Evolutionary conservation across 1,140 invertebrate genomes (phyloP).

Genomic region (Lepidurus couesii): DNA sequence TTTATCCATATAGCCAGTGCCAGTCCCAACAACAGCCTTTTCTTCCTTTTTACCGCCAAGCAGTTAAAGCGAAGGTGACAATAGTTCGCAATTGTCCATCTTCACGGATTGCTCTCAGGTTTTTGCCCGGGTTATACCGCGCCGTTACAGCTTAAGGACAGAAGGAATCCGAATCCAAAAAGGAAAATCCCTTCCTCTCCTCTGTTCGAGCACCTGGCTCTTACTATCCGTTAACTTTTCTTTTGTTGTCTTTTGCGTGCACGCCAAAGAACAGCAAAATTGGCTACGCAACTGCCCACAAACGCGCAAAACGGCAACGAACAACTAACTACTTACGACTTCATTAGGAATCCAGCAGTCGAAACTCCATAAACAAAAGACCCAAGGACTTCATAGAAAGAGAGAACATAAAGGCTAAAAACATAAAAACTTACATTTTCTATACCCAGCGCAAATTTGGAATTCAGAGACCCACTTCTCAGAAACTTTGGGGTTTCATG

Average conservation of each 20-base stretch:
- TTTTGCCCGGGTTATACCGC: background rate
- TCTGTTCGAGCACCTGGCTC: background rate
- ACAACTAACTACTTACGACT: background rate
- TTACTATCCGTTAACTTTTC: background rate
- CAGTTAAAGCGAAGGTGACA: background rate
- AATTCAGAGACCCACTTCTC: background rate
- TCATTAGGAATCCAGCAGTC: background rate
- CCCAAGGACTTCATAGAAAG: no score
- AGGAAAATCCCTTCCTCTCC: no score
- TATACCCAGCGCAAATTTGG: background rate
- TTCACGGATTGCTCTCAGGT: background rate
- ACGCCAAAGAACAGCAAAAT: background rate
- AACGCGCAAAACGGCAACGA: background rate
- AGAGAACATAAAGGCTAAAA: no score
- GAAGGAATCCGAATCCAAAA: background rate
- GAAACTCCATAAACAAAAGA: no score
- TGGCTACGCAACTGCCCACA: slow-evolving; percentile 9
- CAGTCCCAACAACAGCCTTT: background rate
- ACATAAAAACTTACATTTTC: no score
- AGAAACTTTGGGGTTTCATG: background rate
- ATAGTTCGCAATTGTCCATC: background rate
- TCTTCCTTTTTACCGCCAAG: background rate
- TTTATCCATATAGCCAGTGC: background rate
- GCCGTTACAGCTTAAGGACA: background rate
- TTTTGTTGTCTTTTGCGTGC: background rate